Conservation (phyloP, 2,888 invertebrate genomes). For the Deilephila porcellus region DNA sequence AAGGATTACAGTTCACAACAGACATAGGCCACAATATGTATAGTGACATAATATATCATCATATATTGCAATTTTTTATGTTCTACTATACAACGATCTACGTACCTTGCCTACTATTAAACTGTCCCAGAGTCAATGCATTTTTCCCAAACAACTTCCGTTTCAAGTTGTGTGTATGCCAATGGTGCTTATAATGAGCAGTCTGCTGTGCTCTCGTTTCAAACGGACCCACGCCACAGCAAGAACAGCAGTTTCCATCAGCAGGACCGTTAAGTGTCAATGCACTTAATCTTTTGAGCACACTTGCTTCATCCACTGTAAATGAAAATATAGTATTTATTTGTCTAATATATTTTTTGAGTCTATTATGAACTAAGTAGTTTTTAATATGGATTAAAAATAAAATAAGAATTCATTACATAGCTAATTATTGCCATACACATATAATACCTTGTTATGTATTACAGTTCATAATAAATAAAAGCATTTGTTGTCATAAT, state of each 20-base stretch:
- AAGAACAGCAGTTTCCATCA: conserved; percentile 75
- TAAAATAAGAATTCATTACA: too few species aligned
- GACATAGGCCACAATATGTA: too few species aligned
- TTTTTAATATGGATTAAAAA: too few species aligned
- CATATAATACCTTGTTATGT: too few species aligned
- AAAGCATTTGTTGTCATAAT: too few species aligned
- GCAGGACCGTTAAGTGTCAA: conserved; percentile 69
- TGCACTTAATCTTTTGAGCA: conserved; percentile 69
- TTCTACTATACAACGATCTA: background rate
- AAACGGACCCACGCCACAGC: conserved; percentile 83
- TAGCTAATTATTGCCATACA: too few species aligned
- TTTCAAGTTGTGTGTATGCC: conserved; percentile 93
- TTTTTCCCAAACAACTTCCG: conserved; percentile 86
- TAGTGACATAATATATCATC: too few species aligned
- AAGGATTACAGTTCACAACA: too few species aligned
- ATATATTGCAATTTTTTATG: background rate
- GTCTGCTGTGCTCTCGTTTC: conserved; percentile 86
- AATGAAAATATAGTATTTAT: conserved; percentile 27
- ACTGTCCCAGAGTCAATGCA: conserved; percentile 70
- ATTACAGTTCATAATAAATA: too few species aligned
- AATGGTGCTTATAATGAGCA: conserved; percentile 92
- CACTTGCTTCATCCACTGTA: conserved; percentile 79
- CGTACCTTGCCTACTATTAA: conserved; percentile 72
- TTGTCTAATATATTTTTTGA: too few species aligned
- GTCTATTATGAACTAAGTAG: too few species aligned